These are phyloP conservation scores for Syritta pipiens DNA, from an alignment of 2,888 invertebrate species.

Conservation along the genomic window DNA sequence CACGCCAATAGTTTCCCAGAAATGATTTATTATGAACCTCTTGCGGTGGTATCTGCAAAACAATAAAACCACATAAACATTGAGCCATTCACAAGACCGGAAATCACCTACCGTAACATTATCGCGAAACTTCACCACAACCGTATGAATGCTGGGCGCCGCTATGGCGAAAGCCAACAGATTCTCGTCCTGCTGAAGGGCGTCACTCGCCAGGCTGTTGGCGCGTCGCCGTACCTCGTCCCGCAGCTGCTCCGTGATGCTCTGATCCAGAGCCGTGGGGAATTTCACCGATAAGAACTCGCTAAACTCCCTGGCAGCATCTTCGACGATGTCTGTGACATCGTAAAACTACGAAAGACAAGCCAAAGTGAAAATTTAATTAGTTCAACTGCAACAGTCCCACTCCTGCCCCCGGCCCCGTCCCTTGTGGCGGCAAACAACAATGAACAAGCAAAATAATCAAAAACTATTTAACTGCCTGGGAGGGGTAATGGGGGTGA, in stretches of 20 bases:
- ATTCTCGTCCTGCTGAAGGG: conserved; percentile 78
- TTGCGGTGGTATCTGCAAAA: conserved; percentile 76
- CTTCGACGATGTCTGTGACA: conserved; percentile 77
- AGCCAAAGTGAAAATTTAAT: conserved; percentile 41
- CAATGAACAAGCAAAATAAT: conserved; percentile 26
- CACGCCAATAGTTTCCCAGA: conserved; percentile 79
- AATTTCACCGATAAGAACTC: conserved; percentile 77
- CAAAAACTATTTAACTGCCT: conserved; percentile 24
- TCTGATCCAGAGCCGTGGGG: conserved; percentile 71
- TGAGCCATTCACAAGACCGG: background rate
- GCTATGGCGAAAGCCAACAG: conserved; percentile 79
- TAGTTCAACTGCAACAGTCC: conserved; percentile 1
- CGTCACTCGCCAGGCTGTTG: conserved; percentile 77
- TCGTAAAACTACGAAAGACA: conserved; percentile 75
- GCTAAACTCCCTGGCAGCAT: conserved; percentile 78
- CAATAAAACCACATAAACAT: conserved; percentile 9
- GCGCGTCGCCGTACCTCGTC: conserved; percentile 77
- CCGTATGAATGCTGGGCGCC: conserved; percentile 78
- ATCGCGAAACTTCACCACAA: conserved; percentile 79
- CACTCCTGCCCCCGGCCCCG: background rate
- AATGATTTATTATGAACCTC: conserved; percentile 78
- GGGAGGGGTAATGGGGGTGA: background rate
- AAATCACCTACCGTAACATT: conserved; percentile 76
- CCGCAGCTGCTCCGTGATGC: conserved; percentile 73
- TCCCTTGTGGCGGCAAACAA: conserved; percentile 1